Evolutionary conservation across 1,140 invertebrate species (phyloP).

Genomic region (Psilanteris sp.): DNA sequence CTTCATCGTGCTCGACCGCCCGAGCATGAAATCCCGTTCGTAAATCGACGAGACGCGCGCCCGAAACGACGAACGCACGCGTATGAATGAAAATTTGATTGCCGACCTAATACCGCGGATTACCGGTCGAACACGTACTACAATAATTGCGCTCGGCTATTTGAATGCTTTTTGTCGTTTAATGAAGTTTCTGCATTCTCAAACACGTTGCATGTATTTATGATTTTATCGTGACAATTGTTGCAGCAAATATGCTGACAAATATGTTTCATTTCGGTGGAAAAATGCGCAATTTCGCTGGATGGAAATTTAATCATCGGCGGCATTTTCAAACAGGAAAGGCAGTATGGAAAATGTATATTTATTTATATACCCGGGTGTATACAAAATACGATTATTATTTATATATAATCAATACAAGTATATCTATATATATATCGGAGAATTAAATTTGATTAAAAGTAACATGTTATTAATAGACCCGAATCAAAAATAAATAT

Average conservation of each 20-base stretch:
- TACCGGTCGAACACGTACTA: slow-evolving; percentile 41
- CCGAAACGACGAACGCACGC: slow-evolving; percentile 24
- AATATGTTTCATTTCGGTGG: too few species aligned
- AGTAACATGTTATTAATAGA: too few species aligned
- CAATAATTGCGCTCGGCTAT: slow-evolving; percentile 18
- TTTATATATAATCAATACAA: too few species aligned
- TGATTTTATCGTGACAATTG: neutral
- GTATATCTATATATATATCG: too few species aligned
- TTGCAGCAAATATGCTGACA: neutral
- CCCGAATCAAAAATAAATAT: too few species aligned
- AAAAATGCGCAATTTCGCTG: too few species aligned
- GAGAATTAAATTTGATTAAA: too few species aligned
- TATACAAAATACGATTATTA: too few species aligned
- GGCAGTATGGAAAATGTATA: too few species aligned
- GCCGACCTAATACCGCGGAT: slow-evolving; percentile 46
- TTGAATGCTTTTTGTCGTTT: slow-evolving; percentile 30
- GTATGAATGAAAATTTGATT: slow-evolving; percentile 61
- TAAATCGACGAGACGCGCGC: slow-evolving; percentile 27
- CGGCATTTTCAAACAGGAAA: too few species aligned
- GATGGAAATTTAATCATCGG: too few species aligned
- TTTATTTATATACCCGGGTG: too few species aligned
- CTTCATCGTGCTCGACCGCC: slow-evolving; percentile 35
- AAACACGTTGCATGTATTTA: slow-evolving; percentile 29
- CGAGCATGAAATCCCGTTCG: slow-evolving; percentile 20
- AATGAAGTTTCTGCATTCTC: slow-evolving; percentile 45